Conservation (phyloP, 2,888 invertebrate genomes). For the Anticlea derivata region DNA sequence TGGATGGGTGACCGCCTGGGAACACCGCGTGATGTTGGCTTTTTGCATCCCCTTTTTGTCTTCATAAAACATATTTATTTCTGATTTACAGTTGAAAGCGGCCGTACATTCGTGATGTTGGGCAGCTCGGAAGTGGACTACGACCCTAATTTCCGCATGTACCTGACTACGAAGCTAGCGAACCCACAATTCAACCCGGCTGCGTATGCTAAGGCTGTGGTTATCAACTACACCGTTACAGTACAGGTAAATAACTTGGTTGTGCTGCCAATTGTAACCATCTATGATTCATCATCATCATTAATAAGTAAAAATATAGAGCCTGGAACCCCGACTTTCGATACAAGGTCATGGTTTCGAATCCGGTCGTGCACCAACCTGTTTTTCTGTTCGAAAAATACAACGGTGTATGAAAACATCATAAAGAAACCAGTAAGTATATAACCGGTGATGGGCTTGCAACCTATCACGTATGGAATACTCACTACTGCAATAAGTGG, state of each 20-base stretch:
- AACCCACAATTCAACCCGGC: constrained; percentile 95
- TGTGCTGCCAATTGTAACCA: too few species aligned
- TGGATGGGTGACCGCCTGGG: constrained; percentile 64
- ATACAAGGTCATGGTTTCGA: too few species aligned
- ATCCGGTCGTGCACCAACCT: too few species aligned
- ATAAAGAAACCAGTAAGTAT: too few species aligned
- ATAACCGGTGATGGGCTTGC: too few species aligned
- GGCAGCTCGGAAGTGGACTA: constrained; percentile 96
- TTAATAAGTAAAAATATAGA: too few species aligned
- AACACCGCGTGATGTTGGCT: constrained; percentile 55
- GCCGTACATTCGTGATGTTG: constrained; percentile 91
- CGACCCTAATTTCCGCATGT: constrained; percentile 94
- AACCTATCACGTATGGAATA: too few species aligned
- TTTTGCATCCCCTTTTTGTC: constrained; percentile 10
- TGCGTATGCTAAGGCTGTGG: constrained; percentile 93
- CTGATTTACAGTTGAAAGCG: constrained; percentile 80
- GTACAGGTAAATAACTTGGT: constrained; percentile 83
- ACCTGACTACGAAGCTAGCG: constrained; percentile 94
- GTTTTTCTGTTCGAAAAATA: too few species aligned
- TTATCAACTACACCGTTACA: constrained; percentile 96
- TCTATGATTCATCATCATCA: too few species aligned
- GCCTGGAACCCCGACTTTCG: too few species aligned
- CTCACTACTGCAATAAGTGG: too few species aligned
- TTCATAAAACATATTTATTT: not conserved
- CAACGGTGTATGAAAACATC: too few species aligned